These are phyloP conservation scores for Kryptopterus vitreolus DNA, from an alignment of 2,797 vertebrate species.

Conservation along the genomic window DNA sequence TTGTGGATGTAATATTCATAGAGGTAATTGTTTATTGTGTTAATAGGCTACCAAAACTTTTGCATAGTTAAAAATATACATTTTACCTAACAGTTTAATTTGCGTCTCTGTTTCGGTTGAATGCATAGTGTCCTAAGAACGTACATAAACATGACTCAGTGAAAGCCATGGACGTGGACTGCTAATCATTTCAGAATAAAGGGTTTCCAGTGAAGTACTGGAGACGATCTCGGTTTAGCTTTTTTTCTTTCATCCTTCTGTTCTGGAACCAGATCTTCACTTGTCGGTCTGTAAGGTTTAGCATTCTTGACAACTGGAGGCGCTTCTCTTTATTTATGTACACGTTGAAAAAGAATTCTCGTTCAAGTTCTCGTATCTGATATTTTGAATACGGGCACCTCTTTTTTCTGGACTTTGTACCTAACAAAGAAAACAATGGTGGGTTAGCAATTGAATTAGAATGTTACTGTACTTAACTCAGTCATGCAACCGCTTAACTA, in stretches of 20 bases:
- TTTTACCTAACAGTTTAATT: slow-evolving; percentile 32
- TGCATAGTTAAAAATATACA: slow-evolving; percentile 61
- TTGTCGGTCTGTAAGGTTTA: slow-evolving; percentile 96
- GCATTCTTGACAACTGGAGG: slow-evolving; percentile 93
- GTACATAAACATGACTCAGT: slow-evolving; percentile 40
- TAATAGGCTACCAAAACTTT: slow-evolving; percentile 54
- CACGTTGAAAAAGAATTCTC: slow-evolving; percentile 99
- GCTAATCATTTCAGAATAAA: slow-evolving; percentile 82
- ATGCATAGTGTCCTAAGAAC: slow-evolving; percentile 47
- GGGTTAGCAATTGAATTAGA: slow-evolving; percentile 24
- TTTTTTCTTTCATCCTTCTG: slow-evolving; percentile 99
- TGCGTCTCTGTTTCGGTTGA: slow-evolving; percentile 36
- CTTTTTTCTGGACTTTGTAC: slow-evolving; percentile 94
- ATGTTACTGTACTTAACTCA: not conserved
- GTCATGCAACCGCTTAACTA: not conserved
- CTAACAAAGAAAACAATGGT: slow-evolving; percentile 56
- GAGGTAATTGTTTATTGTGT: slow-evolving; percentile 51
- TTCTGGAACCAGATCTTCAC: slow-evolving; percentile 99
- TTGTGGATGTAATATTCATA: slow-evolving; percentile 37
- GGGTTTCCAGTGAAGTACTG: slow-evolving; percentile 98
- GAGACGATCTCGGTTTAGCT: slow-evolving; percentile 95
- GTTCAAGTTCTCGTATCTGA: slow-evolving; percentile 98
- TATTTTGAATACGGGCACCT: slow-evolving; percentile 97
- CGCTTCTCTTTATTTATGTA: slow-evolving; percentile 99
- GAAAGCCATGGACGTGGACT: slow-evolving; percentile 48